A percentile compares a stretch with the other conserved stretches of the same genome.
Conservation (phyloP, 2,888 invertebrate genomes). For the Willowsia nigromaculata region DNA sequence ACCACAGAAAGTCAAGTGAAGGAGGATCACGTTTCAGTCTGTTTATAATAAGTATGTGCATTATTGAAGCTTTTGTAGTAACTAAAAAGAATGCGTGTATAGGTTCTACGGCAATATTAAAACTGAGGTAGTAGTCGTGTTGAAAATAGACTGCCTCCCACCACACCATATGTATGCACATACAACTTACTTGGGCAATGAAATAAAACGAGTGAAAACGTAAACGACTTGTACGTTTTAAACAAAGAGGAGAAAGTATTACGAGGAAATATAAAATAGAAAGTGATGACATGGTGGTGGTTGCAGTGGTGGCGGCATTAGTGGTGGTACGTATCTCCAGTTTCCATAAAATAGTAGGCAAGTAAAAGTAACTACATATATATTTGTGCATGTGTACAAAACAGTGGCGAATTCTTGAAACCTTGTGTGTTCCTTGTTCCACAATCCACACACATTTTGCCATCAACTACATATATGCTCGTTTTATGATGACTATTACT, state of each 20-base stretch:
- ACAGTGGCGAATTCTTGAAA: constrained; percentile 13
- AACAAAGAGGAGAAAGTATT: constrained; percentile 33
- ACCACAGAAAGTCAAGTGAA: constrained; percentile 61
- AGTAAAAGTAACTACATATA: not conserved
- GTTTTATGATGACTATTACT: constrained; percentile 30
- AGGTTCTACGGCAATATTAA: not conserved
- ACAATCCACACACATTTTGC: not conserved
- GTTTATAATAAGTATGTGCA: not conserved
- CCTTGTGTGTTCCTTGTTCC: not conserved
- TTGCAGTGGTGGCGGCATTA: not conserved
- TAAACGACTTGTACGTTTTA: not conserved
- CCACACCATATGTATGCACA: not conserved
- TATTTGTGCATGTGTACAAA: not conserved
- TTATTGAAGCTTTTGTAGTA: not conserved
- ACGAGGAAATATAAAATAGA: constrained; percentile 10
- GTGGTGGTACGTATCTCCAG: not conserved
- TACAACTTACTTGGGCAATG: not conserved
- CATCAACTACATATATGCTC: constrained; percentile 44
- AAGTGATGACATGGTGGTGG: constrained; percentile 15
- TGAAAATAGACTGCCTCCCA: not conserved
- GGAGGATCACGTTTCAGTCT: constrained; percentile 50
- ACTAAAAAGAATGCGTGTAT: not conserved
- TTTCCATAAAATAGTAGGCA: not conserved
- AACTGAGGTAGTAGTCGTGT: constrained; percentile 35
- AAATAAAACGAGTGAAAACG: not conserved